Evolutionary conservation across 2,113 vertebrate genomes (phyloP), one percentile per base, ranked within the genome.

Genomic region (Callospermophilus lateralis): DNA sequence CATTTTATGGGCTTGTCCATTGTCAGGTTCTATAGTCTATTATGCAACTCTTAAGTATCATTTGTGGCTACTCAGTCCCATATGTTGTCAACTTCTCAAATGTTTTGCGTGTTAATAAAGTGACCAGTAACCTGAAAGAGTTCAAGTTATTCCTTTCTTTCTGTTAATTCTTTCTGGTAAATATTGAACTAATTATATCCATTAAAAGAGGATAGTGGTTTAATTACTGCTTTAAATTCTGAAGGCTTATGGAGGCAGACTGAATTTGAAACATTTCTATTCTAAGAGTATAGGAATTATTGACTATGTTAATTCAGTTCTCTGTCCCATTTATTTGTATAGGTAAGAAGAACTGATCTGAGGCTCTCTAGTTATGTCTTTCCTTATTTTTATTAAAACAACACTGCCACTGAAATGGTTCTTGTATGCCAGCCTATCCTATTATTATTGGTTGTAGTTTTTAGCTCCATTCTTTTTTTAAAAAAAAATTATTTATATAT

Each of bases 81-180:
- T 80, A 86, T 65, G 19, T 37, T 80, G 17, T 61, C 8, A 68
- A 1, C 65, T 93, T 87, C 87, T 42, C 89, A 89, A 84, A 61
- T 76, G 24, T 70, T 89, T 61, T 67, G 22, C 24, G 26, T 92
- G 22, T 4, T 80, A 72, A 84, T 58, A 53, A 61, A 77, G 17
- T 70, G 63, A 92, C 73, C 51, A 34, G n/a, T 58, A 70, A 83
- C 73, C 77, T 68, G 45, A 92, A 83, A 97, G 3, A 0, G 0
- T 84, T 81, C n/a, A 89, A 81, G 8, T 3, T 45, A 9, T 53
- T 89, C 6, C 15, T 39, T 37, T 81, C 7, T 95, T 90, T 51
- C 6, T 30, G 15, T 67, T 80, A 89, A n/a, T 84, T 92, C 20
- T 85, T 61, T 78, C n/a, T 91, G 30, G 7, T 95, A 96, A 87